These are phyloP conservation scores for Listronotus oregonensis DNA, from an alignment of 1,140 invertebrate species.

Conservation along the genomic window DNA sequence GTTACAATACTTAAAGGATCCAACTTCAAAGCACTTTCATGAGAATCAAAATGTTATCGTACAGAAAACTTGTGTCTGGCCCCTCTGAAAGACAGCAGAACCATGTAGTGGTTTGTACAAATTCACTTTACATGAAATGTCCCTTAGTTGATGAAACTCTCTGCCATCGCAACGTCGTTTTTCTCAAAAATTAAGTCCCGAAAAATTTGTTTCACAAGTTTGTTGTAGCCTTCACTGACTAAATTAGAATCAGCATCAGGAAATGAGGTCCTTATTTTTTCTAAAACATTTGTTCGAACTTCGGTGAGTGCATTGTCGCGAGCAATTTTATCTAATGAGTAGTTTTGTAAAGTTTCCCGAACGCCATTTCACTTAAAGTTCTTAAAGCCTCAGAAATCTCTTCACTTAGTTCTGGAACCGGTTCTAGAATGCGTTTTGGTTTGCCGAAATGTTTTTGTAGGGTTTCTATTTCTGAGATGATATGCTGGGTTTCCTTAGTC, in stretches of 20 bases:
- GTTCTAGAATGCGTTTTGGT: slow-evolving; percentile 68
- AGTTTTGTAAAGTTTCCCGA: slow-evolving; percentile 74
- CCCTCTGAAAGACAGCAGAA: slow-evolving; percentile 94
- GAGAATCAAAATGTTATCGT: slow-evolving; percentile 94
- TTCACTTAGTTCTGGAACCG: slow-evolving; percentile 51
- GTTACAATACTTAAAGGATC: slow-evolving; percentile 89
- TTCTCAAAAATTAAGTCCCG: slow-evolving; percentile 66
- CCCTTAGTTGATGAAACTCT: slow-evolving; percentile 72
- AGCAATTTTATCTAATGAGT: slow-evolving; percentile 78
- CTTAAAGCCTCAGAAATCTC: slow-evolving; percentile 68
- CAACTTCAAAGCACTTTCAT: slow-evolving; percentile 86
- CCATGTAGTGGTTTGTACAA: slow-evolving; percentile 92
- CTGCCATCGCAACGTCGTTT: slow-evolving; percentile 86
- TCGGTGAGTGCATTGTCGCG: slow-evolving; percentile 76
- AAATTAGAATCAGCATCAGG: slow-evolving; percentile 61
- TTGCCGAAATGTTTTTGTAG: slow-evolving; percentile 75
- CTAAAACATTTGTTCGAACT: slow-evolving; percentile 71
- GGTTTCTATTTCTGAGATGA: slow-evolving; percentile 74
- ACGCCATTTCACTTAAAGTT: slow-evolving; percentile 71
- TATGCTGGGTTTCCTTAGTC: slow-evolving; percentile 78
- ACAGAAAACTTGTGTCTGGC: slow-evolving; percentile 96
- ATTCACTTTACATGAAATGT: slow-evolving; percentile 83
- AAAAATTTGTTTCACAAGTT: slow-evolving; percentile 68
- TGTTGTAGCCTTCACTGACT: slow-evolving; percentile 68
- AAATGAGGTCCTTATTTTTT: slow-evolving; percentile 70